These are phyloP conservation scores for Crotalus tigris DNA, from an alignment of 2,113 vertebrate genomes.

Conservation along the genomic window DNA sequence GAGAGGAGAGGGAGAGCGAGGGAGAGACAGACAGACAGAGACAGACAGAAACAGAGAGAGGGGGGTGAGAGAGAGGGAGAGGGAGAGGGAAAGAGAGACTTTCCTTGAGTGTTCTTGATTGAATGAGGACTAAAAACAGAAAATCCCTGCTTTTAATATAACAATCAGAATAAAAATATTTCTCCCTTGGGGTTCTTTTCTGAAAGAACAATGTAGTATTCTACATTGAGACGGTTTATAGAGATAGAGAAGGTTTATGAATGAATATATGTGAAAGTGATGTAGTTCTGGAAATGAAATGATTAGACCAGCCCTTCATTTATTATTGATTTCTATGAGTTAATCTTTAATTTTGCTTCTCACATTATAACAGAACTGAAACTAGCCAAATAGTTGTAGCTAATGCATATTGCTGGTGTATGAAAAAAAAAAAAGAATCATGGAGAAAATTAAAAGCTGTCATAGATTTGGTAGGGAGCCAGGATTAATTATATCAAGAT, in stretches of 20 bases:
- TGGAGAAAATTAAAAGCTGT: neutral
- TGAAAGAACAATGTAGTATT: neutral
- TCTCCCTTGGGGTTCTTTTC: neutral
- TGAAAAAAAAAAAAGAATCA: neutral
- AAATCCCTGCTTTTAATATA: neutral
- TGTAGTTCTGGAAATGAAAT: neutral
- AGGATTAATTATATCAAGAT: neutral
- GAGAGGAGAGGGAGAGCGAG: neutral
- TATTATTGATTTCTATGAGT: neutral
- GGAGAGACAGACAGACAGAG: neutral
- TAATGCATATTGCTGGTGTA: neutral
- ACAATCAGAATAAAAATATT: neutral
- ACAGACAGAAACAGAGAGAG: neutral
- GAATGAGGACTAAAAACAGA: neutral
- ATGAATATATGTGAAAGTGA: neutral
- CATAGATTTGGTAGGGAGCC: neutral
- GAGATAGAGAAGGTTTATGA: too few relatives aligned
- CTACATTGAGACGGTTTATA: too few relatives aligned
- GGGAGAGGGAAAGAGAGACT: neutral
- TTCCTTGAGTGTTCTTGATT: neutral
- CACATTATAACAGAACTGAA: neutral
- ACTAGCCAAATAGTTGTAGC: neutral
- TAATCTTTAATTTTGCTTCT: neutral
- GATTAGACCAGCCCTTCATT: neutral
- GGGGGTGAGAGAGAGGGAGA: neutral